Conservation (phyloP, 2,113 vertebrate genomes). For the Turdus rufiventris region DNA sequence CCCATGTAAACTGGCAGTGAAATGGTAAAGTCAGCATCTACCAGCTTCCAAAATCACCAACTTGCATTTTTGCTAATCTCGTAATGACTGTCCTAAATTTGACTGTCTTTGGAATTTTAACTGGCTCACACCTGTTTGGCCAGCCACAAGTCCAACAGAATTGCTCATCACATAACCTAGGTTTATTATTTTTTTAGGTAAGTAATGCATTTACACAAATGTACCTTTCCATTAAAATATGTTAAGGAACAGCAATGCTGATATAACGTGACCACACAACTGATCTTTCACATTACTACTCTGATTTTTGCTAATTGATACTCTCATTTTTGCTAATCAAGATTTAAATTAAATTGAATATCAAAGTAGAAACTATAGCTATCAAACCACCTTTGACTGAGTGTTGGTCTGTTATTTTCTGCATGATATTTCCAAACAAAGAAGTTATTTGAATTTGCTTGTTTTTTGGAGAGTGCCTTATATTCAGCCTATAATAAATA, state of each 20-base stretch:
- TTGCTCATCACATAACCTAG: not conserved
- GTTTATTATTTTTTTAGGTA: not conserved
- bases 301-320: not conserved
- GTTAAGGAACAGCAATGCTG: not conserved
- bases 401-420: not conserved
- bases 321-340: not conserved
- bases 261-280: not conserved
- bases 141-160: not conserved
- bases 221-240: not conserved
- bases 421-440: not conserved
- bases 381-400: not conserved
- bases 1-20: not conserved
- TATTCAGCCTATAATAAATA: not conserved
- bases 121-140: not conserved
- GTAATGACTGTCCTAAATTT: not conserved
- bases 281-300: not conserved
- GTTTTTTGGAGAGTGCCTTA: not conserved
- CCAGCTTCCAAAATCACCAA: not conserved
- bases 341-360: not conserved
- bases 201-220: not conserved
- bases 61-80: not conserved
- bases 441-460: not conserved
- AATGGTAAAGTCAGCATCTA: not conserved
- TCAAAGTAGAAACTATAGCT: not conserved
- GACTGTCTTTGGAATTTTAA: not conserved